These are phyloP conservation scores for Mesocricetus auratus DNA, from an alignment of 2,113 vertebrate genomes.

Conservation along the genomic window DNA sequence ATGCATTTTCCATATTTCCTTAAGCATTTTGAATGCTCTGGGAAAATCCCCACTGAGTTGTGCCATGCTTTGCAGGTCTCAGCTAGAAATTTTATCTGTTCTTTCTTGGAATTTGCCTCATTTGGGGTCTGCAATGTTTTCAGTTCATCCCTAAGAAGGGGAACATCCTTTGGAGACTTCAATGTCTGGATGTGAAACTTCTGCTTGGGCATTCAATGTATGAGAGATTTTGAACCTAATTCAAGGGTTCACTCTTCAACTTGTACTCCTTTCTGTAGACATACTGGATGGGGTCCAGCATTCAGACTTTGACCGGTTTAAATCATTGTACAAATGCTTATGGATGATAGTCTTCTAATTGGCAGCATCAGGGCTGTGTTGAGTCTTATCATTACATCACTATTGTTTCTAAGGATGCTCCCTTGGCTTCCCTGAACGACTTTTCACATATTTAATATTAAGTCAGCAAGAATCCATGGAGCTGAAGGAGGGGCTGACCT, in stretches of 20 bases:
- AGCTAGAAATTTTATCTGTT: neutral
- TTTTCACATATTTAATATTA: neutral
- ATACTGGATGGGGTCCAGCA: too few species aligned
- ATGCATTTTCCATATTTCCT: neutral
- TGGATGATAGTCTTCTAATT: constrained; percentile 20
- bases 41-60: neutral
- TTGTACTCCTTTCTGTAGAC: neutral
- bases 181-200: neutral
- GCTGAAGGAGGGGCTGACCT: neutral
- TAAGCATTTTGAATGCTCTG: neutral
- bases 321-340: neutral
- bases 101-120: neutral
- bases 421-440: neutral
- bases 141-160: neutral
- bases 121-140: neutral
- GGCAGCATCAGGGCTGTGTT: neutral
- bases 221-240: neutral
- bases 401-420: neutral
- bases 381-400: neutral
- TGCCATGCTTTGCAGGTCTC: neutral
- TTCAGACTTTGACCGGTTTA: neutral
- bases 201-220: too few species aligned
- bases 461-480: neutral
- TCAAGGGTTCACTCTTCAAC: neutral
- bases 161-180: neutral